A percentile compares a stretch with the other conserved stretches of the same genome.
These are phyloP conservation scores for Phengaris arion DNA, from an alignment of 2,888 invertebrate genomes.

Conservation along the genomic window DNA sequence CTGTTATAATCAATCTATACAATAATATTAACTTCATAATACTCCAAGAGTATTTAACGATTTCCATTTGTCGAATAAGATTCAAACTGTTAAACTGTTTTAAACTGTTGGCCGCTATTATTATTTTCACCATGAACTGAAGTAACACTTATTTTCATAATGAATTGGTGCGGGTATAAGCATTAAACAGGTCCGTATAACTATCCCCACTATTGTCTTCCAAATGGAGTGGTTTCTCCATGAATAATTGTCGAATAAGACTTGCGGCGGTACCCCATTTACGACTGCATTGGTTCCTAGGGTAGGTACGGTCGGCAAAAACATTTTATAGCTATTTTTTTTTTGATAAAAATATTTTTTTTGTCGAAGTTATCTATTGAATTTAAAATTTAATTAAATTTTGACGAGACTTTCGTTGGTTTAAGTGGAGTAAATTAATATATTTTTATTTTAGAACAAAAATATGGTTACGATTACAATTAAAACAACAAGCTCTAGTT, in stretches of 20 bases:
- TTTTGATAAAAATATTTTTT: not conserved
- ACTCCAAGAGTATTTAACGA: no score
- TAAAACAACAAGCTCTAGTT: no score
- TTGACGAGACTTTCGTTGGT: no score
- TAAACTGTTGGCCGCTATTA: not conserved
- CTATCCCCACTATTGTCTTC: slow-evolving; percentile 17
- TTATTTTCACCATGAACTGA: not conserved
- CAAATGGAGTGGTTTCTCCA: slow-evolving; percentile 20
- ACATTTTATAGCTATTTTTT: not conserved
- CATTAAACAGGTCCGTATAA: not conserved
- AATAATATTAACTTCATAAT: no score
- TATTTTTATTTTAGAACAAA: no score
- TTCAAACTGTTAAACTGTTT: not conserved
- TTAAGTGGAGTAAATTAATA: no score
- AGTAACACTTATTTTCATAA: slow-evolving; percentile 15
- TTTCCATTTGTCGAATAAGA: no score
- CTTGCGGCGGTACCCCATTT: slow-evolving; percentile 28
- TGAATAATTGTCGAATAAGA: slow-evolving; percentile 27
- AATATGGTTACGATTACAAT: not conserved
- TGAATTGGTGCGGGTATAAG: not conserved
- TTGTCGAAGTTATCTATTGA: no score
- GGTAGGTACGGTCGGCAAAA: not conserved
- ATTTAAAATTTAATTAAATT: no score
- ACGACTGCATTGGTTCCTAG: slow-evolving; percentile 18
- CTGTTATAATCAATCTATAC: no score